Base-by-base conservation (phyloP, 2,888 invertebrate genomes). In the Lissonota sp. region DNA sequence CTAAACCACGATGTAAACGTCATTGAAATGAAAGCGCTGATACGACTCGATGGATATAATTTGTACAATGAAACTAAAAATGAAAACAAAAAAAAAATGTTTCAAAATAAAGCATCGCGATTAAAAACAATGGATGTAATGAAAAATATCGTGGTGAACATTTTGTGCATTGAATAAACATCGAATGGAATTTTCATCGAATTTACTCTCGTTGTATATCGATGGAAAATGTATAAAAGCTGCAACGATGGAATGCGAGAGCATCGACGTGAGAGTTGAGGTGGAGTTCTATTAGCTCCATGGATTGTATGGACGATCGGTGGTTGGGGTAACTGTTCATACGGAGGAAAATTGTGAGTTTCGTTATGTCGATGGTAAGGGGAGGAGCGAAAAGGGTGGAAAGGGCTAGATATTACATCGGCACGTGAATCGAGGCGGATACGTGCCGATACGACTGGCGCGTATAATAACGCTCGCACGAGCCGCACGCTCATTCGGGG, bases 111-210 rank as follows among this genome's bases (percentile, higher is more conserved):
- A 71, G 78, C 67, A 66, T 57, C 60, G 44, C 46, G 39, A 44
- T 44, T 66, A 62, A 26, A 26, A 57, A 49, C 26, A 73, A 71
- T 79, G 39, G 77, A 74, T 81, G 75, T 83, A 85, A 84, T 86
- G 26, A 88, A 87, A 86, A 87, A 86, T 88, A 89, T 90, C 88
- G 84, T 84, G 84, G 86, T 87, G 88, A 86, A 87, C 88, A 87
- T 87, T 7, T 85, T 26, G 26, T 26, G 26, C 26, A 26, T 26
- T 26, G 88, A 87, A 90, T 88, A 88, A 89, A 88, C 88, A 90
- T 89, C 80, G 86, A 8, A 5, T 10, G 84, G 82, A 86, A 88
- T 87, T 89, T 88, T 87, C 86, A 84, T 85, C 84, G 86, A 87
- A 87, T 89, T 87, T 85, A 84, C 87, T 86, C 81, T 58, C 51